These are phyloP conservation scores for Dinocampus coccinellae DNA, from an alignment of 2,888 invertebrate species.

Conservation along the genomic window DNA sequence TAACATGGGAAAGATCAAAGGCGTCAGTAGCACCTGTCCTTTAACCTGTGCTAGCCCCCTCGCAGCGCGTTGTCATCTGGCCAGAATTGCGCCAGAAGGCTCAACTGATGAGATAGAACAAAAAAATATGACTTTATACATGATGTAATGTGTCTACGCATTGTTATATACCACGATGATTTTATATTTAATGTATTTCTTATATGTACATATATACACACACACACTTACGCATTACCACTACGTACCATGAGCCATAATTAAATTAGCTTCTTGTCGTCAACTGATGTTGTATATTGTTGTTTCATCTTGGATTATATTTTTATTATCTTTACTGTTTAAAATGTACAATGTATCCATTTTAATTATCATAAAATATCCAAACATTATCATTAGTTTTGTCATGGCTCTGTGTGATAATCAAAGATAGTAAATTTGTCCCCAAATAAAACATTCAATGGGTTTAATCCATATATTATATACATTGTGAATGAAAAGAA, in stretches of 20 bases:
- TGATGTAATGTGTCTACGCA: not conserved
- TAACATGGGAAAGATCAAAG: conserved; percentile 69
- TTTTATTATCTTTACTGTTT: conserved; percentile 65
- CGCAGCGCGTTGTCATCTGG: conserved; percentile 65
- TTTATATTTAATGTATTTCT: conserved; percentile 27
- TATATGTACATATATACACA: no score
- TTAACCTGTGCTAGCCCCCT: conserved; percentile 44
- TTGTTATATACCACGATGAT: not conserved
- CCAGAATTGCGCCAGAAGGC: conserved; percentile 64
- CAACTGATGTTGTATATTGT: conserved; percentile 23
- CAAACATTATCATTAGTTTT: no score
- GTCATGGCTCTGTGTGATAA: no score
- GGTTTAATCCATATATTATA: not conserved
- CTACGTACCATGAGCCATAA: no score
- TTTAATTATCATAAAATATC: no score
- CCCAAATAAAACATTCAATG: no score
- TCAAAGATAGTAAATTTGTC: no score
- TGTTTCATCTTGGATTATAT: conserved; percentile 60
- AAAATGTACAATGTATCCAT: no score
- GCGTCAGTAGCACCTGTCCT: conserved; percentile 70
- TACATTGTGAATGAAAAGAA: not conserved
- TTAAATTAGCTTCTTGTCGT: no score
- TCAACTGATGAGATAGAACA: conserved; percentile 25
- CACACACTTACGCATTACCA: no score
- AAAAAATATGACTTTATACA: conserved; percentile 9